Conservation (phyloP, 1,140 invertebrate genomes). For the Heliconius himera region DNA sequence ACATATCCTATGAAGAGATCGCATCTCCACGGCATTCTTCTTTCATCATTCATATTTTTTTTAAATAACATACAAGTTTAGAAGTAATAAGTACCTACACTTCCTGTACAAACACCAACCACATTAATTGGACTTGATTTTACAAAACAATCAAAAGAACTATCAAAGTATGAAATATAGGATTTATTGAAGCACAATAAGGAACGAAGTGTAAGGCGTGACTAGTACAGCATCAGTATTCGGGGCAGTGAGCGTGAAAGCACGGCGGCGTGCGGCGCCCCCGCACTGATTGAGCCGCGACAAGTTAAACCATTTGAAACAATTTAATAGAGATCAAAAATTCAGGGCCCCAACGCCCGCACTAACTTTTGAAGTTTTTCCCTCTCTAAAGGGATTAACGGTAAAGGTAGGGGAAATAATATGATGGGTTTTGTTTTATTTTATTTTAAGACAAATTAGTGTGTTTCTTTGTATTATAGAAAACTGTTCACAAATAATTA, state of each 20-base stretch:
- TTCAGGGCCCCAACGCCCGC: slow-evolving; percentile 71
- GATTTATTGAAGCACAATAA: slow-evolving; percentile 1
- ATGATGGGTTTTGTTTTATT: slow-evolving; percentile 67
- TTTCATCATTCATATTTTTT: too few species aligned
- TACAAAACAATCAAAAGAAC: neutral
- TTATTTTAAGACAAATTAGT: slow-evolving; percentile 1
- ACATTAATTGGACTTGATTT: neutral
- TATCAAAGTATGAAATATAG: neutral
- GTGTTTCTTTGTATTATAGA: too few species aligned
- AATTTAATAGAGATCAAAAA: slow-evolving; percentile 82
- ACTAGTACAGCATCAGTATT: slow-evolving; percentile 63
- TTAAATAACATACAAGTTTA: too few species aligned
- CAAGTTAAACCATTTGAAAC: slow-evolving; percentile 82
- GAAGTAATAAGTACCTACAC: too few species aligned
- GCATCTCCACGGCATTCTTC: too few species aligned
- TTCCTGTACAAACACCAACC: neutral
- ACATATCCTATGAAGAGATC: too few species aligned
- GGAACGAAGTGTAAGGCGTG: slow-evolving; percentile 27
- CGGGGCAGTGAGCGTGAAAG: slow-evolving; percentile 59
- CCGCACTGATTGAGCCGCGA: slow-evolving; percentile 80
- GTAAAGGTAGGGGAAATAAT: slow-evolving; percentile 70
- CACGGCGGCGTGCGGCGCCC: slow-evolving; percentile 46
- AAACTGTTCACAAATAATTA: too few species aligned
- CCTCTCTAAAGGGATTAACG: slow-evolving; percentile 80
- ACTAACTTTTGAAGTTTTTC: slow-evolving; percentile 82